Evolutionary conservation across 2,888 invertebrate species (phyloP).

Genomic region (Tiliacea aurago): DNA sequence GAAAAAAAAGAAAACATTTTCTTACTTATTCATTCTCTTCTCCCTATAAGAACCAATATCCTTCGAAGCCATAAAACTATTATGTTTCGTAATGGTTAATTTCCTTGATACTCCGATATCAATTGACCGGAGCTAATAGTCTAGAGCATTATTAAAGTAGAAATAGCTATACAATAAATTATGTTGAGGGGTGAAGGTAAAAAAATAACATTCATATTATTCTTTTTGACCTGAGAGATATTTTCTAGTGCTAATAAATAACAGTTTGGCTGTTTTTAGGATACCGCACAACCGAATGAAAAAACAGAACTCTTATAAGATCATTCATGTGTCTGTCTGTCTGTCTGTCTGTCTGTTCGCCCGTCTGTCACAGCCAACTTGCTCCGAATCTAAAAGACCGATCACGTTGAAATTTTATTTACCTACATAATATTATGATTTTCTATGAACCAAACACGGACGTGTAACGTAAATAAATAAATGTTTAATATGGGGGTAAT

Average conservation of each 20-base stretch:
- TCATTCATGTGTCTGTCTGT: too few species aligned
- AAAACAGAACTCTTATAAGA: too few species aligned
- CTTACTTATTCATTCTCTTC: constrained; percentile 23
- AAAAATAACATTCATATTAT: constrained; percentile 70
- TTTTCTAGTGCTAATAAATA: constrained; percentile 23
- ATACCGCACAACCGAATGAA: too few species aligned
- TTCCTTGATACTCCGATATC: constrained; percentile 52
- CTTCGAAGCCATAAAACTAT: constrained; percentile 48
- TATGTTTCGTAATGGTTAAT: constrained; percentile 57
- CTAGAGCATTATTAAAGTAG: constrained; percentile 27
- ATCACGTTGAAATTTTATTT: too few species aligned
- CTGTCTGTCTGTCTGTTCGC: too few species aligned
- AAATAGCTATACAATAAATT: constrained; percentile 42
- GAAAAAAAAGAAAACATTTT: constrained; percentile 2
- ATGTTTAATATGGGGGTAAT: too few species aligned
- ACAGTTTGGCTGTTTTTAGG: background rate
- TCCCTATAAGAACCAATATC: constrained; percentile 27
- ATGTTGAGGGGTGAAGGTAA: constrained; percentile 65
- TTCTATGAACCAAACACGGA: too few species aligned
- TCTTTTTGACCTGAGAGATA: constrained; percentile 33
- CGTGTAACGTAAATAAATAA: too few species aligned
- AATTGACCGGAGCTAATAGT: constrained; percentile 50
- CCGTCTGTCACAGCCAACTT: too few species aligned
- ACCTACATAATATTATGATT: too few species aligned
- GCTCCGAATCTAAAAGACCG: too few species aligned